A percentile compares a stretch with the other conserved stretches of the same genome.
phyloP scores from a whole-genome alignment of 2,888 invertebrate genomes.

The Alloscopus bannaensis region DNA sequence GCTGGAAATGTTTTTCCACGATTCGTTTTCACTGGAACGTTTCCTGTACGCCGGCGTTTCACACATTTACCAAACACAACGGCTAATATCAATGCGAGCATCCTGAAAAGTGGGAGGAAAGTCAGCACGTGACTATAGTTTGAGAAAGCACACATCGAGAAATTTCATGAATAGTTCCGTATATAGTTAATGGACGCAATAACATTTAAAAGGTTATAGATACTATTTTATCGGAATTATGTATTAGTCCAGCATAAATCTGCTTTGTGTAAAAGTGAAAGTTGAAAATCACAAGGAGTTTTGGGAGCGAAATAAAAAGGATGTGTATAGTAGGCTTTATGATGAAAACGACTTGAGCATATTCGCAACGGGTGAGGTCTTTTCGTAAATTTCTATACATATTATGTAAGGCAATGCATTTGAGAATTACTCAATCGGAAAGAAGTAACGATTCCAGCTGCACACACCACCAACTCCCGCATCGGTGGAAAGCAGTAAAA shows the following conservation, averaged over 20 bases:
- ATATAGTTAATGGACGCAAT: too few relatives aligned
- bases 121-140: constrained; percentile 16
- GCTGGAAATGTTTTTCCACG: constrained; percentile 57
- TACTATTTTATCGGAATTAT: constrained; percentile 39
- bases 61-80: background rate
- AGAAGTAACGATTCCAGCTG: constrained; percentile 49
- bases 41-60: constrained; percentile 26
- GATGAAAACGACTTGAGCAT: too few relatives aligned
- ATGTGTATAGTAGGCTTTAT: too few relatives aligned
- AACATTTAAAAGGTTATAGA: constrained; percentile 18
- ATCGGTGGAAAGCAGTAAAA: background rate
- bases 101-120: constrained; percentile 9
- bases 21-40: constrained; percentile 30
- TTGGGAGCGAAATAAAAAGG: too few relatives aligned
- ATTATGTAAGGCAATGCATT: too few relatives aligned
- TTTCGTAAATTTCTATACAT: too few relatives aligned
- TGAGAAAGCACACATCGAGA: too few relatives aligned
- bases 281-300: too few relatives aligned
- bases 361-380: too few relatives aligned
- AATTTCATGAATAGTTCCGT: background rate
- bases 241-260: constrained; percentile 49
- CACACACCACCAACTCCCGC: constrained; percentile 21
- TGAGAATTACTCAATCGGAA: constrained; percentile 53
- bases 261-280: constrained; percentile 38
- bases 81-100: constrained; percentile 18